A percentile compares a stretch with the other conserved stretches of the same genome.
Conservation (phyloP, 2,113 vertebrate genomes). For the Vombatus ursinus region DNA sequence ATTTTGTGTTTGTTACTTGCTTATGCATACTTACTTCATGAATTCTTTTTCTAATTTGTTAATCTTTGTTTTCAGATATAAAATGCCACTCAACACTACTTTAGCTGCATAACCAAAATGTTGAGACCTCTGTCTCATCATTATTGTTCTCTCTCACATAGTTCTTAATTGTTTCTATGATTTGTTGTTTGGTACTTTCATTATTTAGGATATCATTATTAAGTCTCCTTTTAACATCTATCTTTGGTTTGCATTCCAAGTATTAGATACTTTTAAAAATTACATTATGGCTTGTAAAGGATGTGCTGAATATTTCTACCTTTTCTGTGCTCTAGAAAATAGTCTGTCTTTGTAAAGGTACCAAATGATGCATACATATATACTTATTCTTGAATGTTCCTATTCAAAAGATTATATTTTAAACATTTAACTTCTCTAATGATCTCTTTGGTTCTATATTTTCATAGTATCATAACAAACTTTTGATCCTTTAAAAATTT, state of each 20-base stretch:
- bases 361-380: not conserved
- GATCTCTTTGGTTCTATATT: not conserved
- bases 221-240: not conserved
- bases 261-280: not conserved
- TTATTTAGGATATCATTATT: not conserved
- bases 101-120: not conserved
- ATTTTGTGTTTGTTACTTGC: not conserved
- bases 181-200: not conserved
- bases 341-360: not conserved
- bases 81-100: not conserved
- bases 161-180: not conserved
- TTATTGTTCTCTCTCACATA: not conserved
- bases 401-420: not conserved
- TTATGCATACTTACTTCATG: not conserved
- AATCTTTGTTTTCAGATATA: not conserved
- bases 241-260: not conserved
- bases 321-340: not conserved
- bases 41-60: not conserved
- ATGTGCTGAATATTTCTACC: not conserved
- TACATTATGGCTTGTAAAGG: not conserved
- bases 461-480: not conserved
- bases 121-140: not conserved
- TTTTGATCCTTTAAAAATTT: not conserved
- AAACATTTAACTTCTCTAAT: not conserved
- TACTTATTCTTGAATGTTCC: not conserved